phyloP scores from a whole-genome alignment of 2,888 invertebrate species.

The Spialia ferax region DNA sequence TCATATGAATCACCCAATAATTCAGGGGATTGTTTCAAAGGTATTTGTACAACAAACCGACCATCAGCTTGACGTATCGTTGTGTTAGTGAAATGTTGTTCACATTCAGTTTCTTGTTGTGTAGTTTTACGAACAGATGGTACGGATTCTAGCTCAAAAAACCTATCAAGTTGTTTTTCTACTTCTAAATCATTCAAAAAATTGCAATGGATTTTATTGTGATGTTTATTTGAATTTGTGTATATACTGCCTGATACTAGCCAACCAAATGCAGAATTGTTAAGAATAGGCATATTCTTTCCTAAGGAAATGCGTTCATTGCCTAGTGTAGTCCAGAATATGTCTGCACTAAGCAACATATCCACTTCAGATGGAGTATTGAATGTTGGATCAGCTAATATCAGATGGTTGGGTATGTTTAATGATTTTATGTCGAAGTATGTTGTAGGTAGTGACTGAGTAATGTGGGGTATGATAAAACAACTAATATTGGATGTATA shows the following conservation, averaged over 20 bases:
- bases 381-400: not conserved
- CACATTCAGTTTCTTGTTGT: not conserved
- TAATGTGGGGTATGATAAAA: slow-evolving; percentile 7
- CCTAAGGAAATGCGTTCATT: not conserved
- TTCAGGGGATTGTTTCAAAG: not conserved
- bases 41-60: not conserved
- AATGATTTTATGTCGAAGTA: not conserved
- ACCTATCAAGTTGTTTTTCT: not conserved
- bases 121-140: not conserved
- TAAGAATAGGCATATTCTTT: not conserved
- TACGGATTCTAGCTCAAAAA: not conserved
- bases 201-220: not conserved
- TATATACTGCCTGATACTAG: not conserved
- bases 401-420: not conserved
- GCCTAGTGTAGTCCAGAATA: not conserved
- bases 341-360: slow-evolving; percentile 4
- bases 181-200: not conserved
- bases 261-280: not conserved
- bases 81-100: not conserved
- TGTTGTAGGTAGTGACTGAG: slow-evolving; percentile 11
- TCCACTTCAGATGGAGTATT: not conserved
- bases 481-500: not conserved
- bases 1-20: not conserved
- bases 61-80: not conserved
- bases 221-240: not conserved